Evolutionary conservation across 2,113 vertebrate species (phyloP).

Genomic region (Proterorhinus semilunaris): DNA sequence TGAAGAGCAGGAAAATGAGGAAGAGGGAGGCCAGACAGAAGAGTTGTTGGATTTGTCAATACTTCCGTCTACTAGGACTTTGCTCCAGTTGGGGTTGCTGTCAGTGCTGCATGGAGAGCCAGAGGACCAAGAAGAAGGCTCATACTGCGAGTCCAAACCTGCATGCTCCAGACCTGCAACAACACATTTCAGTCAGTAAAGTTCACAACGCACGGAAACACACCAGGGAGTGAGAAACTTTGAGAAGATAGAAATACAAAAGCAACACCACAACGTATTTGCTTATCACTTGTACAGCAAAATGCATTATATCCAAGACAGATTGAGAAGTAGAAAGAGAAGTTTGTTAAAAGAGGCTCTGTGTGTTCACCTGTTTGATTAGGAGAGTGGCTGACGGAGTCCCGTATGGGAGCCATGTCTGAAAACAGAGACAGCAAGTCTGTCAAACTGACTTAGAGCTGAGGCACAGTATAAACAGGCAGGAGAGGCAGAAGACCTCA

Average conservation of each 20-base stretch:
- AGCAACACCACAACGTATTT: neutral
- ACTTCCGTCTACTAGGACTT: slow-evolving; percentile 88
- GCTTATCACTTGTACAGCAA: slow-evolving; percentile 10
- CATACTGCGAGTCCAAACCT: slow-evolving; percentile 93
- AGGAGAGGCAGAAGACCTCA: slow-evolving; percentile 15
- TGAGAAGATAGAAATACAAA: neutral
- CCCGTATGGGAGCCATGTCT: slow-evolving; percentile 97
- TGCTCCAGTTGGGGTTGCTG: slow-evolving; percentile 90
- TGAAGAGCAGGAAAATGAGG: slow-evolving; percentile 70
- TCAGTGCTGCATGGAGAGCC: slow-evolving; percentile 88
- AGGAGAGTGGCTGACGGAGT: slow-evolving; percentile 96
- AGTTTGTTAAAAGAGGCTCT: slow-evolving; percentile 28
- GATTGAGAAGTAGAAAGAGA: slow-evolving; percentile 8
- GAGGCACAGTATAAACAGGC: slow-evolving; percentile 22
- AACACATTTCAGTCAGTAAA: neutral
- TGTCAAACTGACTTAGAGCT: slow-evolving; percentile 45
- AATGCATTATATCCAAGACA: slow-evolving; percentile 4
- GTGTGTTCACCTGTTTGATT: slow-evolving; percentile 90
- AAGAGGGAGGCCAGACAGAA: slow-evolving; percentile 69
- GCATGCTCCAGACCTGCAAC: slow-evolving; percentile 88
- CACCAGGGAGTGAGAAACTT: neutral
- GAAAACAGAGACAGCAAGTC: slow-evolving; percentile 71
- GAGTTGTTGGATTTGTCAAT: slow-evolving; percentile 81
- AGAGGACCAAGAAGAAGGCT: slow-evolving; percentile 90
- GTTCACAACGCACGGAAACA: neutral